Percentiles rank a stretch among this genome's conserved stretches.
phyloP scores from a whole-genome alignment of 2,113 vertebrate species.

The Barnardius zonarius region DNA sequence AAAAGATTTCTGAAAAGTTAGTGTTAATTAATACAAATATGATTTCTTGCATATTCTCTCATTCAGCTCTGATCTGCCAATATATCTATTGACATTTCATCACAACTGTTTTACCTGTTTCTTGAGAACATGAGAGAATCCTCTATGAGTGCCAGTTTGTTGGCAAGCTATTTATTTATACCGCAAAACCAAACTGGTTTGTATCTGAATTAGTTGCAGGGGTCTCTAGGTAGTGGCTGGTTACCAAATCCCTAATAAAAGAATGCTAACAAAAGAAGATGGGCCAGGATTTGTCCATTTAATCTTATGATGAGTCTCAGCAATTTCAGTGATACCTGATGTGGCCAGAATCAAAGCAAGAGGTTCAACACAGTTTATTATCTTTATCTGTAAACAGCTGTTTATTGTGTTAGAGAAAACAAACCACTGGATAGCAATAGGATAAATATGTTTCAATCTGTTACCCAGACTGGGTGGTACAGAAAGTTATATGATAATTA shows the following conservation, averaged over 20 bases:
- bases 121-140: background rate
- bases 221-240: background rate
- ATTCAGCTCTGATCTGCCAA: background rate
- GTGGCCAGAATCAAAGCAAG: background rate
- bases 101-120: background rate
- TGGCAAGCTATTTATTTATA: background rate
- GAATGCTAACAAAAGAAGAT: background rate
- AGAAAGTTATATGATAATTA: constrained; percentile 64
- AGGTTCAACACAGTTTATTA: background rate
- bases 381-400: background rate
- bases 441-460: constrained; percentile 51
- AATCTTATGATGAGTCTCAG: background rate
- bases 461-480: constrained; percentile 42
- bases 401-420: constrained; percentile 38
- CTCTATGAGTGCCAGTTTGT: background rate
- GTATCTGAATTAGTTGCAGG: background rate
- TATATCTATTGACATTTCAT: background rate
- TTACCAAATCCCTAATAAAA: background rate
- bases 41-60: background rate
- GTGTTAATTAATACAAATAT: background rate
- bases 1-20: background rate
- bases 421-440: constrained; percentile 22
- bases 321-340: background rate
- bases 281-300: background rate
- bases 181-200: background rate